Percentiles rank a stretch among this genome's conserved stretches.
phyloP scores from a whole-genome alignment of 2,113 vertebrate species.

The Thalassoma bifasciatum region DNA sequence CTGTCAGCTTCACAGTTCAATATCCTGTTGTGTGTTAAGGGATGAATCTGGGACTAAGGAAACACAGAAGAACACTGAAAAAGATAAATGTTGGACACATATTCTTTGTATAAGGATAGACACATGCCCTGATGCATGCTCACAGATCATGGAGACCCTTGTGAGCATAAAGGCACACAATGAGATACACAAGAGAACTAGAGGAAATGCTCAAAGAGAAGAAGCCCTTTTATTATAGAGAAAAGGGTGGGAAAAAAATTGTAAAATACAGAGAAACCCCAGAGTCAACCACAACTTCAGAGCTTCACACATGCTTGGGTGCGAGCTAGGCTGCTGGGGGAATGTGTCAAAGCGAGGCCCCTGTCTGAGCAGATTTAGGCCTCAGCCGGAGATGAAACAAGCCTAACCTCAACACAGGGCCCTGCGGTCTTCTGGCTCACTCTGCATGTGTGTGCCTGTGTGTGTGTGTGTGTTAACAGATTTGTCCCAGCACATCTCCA shows the following conservation, averaged over 20 bases:
- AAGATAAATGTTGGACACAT: conserved; percentile 45
- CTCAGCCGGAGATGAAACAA: conserved; percentile 80
- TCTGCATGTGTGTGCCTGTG: conserved; percentile 31
- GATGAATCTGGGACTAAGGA: conserved; percentile 40
- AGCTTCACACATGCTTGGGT: conserved; percentile 76
- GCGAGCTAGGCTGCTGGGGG: conserved; percentile 65
- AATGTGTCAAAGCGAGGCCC: conserved; percentile 66
- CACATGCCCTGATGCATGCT: not conserved
- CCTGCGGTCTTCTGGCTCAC: conserved; percentile 57
- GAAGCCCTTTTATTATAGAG: conserved; percentile 36
- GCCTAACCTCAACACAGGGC: conserved; percentile 73
- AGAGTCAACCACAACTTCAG: conserved; percentile 71
- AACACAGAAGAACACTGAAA: conserved; percentile 57
- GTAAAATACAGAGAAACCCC: conserved; percentile 37
- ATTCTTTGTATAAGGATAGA: conserved; percentile 16
- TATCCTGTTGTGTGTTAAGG: conserved; percentile 59
- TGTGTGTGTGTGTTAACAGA: conserved; percentile 29
- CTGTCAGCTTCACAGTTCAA: conserved; percentile 58
- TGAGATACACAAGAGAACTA: conserved; percentile 43
- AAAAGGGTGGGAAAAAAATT: conserved; percentile 26
- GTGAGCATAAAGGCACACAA: conserved; percentile 11
- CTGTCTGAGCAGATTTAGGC: conserved; percentile 82
- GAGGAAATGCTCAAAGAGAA: conserved; percentile 35
- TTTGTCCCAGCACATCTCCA: conserved; percentile 36
- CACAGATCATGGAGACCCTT: not conserved